A percentile compares a stretch with the other conserved stretches of the same genome.
These are phyloP conservation scores for Calameuta pallipes DNA, from an alignment of 2,888 invertebrate species.

Conservation along the genomic window DNA sequence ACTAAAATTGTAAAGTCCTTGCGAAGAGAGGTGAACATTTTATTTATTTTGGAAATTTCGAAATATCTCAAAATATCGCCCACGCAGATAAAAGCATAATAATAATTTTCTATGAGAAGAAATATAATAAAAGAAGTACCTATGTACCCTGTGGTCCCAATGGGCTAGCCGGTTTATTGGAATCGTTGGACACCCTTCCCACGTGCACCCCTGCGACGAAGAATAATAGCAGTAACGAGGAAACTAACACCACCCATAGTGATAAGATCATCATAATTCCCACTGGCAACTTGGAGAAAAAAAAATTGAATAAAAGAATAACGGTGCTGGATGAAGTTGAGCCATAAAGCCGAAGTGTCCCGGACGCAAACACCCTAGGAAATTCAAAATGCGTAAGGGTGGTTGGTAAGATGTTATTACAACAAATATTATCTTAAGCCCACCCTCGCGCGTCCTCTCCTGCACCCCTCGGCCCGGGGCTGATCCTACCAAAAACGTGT, in stretches of 20 bases:
- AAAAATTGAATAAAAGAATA: background rate
- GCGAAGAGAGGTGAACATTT: background rate
- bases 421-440: slow-evolving; percentile 18
- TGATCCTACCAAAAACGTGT: background rate
- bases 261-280: background rate
- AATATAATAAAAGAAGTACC: background rate
- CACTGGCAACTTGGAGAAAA: background rate
- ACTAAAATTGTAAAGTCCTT: background rate
- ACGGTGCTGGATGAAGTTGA: background rate
- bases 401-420: slow-evolving; percentile 14
- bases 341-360: background rate
- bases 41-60: background rate
- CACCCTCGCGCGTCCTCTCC: background rate
- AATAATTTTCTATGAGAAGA: background rate
- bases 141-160: background rate
- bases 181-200: background rate
- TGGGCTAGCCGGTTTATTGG: background rate
- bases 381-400: slow-evolving; percentile 6
- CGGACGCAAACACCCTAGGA: background rate
- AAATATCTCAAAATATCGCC: background rate
- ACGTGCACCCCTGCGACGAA: background rate
- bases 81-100: background rate
- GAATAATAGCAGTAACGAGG: background rate
- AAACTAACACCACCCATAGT: background rate
- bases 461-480: background rate